Conservation (phyloP, 2,888 invertebrate species). For the Phortica magna region DNA sequence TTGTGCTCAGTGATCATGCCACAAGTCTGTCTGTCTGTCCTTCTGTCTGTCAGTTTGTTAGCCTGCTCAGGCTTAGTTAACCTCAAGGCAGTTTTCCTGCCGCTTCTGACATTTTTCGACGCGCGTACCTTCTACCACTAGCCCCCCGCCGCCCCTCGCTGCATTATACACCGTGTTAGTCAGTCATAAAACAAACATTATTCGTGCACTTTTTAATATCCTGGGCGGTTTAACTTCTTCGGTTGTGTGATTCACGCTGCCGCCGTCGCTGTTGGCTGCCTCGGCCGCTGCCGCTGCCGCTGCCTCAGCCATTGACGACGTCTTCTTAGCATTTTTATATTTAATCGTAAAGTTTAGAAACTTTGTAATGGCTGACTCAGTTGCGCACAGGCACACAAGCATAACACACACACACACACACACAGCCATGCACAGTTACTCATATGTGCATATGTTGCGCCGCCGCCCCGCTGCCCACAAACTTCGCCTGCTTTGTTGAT, state of each 20-base stretch:
- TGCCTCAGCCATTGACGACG: too few relatives aligned
- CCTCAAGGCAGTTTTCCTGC: background rate
- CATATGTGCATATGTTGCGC: background rate
- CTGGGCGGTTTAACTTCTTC: conserved; percentile 74
- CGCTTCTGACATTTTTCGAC: conserved; percentile 18
- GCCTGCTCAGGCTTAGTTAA: background rate
- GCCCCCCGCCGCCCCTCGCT: conserved; percentile 46
- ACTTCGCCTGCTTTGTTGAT: background rate
- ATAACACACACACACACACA: conserved; percentile 14
- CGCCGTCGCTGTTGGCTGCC: background rate
- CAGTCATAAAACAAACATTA: conserved; percentile 71
- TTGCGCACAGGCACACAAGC: conserved; percentile 16
- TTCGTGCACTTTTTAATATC: conserved; percentile 77
- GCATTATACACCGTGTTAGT: conserved; percentile 59
- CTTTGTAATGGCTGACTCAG: conserved; percentile 65
- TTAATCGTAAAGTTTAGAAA: conserved; percentile 77
- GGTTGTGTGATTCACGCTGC: conserved; percentile 2
- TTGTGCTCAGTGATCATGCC: conserved; percentile 63
- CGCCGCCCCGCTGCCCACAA: background rate
- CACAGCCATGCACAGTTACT: conserved; percentile 11
- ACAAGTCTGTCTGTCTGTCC: background rate
- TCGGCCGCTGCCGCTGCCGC: background rate
- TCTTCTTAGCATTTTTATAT: conserved; percentile 61
- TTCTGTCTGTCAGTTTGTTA: conserved; percentile 7
- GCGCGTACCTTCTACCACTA: background rate